Evolutionary conservation across 2,888 invertebrate species (phyloP), one percentile per base, ranked within the genome.

Genomic region (Drosophila phalerata): DNA sequence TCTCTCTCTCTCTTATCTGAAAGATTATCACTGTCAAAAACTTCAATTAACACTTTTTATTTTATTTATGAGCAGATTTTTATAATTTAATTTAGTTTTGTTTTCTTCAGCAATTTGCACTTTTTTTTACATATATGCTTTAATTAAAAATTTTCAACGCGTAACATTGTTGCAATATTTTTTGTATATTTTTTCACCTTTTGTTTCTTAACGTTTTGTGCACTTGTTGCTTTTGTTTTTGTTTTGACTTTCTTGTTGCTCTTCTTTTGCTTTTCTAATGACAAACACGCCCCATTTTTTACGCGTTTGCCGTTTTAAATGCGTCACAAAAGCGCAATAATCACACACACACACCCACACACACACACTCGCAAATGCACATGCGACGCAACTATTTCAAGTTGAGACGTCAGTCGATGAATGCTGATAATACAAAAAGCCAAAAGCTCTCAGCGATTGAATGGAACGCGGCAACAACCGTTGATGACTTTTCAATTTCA

Each of bases 401-500:
- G 61, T 56, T 62, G 40, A 42, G 69, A 81, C 78, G 86, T 75
- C 76, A 87, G 63, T 58, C 79, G 53, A 34, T 69, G 40, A 67
- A 57, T 43, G 57, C 68, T 77, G 66, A 77, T 77, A 69, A 79
- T 61, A 40, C 25, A 62, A 56, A 56, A 42, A 17, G 32, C 22
- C 22, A 13, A 43, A 19, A 52, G 30, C 45, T 72, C 25, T 43
- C 19, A 9, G 38, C 34, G 38, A 10, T 28, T n/a, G 43, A 34
- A 61, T 28, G 40, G 74, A 42, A 47, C 61, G 73, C 62, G 53
- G 11, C 34, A 34, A 30, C 28, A 28, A 6, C 30, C 32, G 78
- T 73, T 84, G 82, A 79, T 81, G 78, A 74, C 77, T 88, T 85
- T 90, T 87, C 81, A 81, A 79, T 81, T 80, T 79, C 83, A 85